Evolutionary conservation across 1,140 invertebrate genomes (phyloP), one percentile per base, ranked within the genome.

Genomic region (Bombus haemorrhoidalis): DNA sequence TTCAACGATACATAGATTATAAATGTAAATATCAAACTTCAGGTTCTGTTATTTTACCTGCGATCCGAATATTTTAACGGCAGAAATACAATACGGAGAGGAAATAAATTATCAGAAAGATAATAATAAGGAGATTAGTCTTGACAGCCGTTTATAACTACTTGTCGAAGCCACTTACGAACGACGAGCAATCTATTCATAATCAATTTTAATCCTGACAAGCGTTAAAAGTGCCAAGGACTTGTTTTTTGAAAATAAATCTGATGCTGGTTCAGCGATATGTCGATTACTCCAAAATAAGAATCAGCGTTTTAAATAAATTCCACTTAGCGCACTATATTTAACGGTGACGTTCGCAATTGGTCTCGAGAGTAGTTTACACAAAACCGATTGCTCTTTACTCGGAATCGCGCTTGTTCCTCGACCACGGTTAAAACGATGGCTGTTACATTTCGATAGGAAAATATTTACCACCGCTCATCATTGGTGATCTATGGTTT

Each of bases 261-360:
- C 39, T n/a, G 81, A 76, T 32, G 41, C 22, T 37, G 3, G 10
- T n/a, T 28, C 22, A 25, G 34, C 13, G 59, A 32, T 34, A 62
- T 41, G 41, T 64, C 59, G 59, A 83, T 83, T 34, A 75, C 39
- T 57, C 13, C 8, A 34, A 53, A 47, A 68, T 32, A 34, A 57
- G 72, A 32, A 64, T 74, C 53, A 75, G 0, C 81, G 57, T 64
- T 82, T 82, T 73, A 66, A 75, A 82, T 82, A 82, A 32, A 75
- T 34, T 37, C 25, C 81, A 75, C 81, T 82, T 82, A 47, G 18
- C 9, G 15, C 25, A 37, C 57, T 75, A 82, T 74, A 74, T 82
- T 82, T 75, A 82, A 82, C 71, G 37, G 22, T 75, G 39, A 59
- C 41, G 59, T 10, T 28, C 10, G 80, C 32, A 15, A 72, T 71